Conservation (phyloP, 2,797 vertebrate species). For the Pterois miles region DNA sequence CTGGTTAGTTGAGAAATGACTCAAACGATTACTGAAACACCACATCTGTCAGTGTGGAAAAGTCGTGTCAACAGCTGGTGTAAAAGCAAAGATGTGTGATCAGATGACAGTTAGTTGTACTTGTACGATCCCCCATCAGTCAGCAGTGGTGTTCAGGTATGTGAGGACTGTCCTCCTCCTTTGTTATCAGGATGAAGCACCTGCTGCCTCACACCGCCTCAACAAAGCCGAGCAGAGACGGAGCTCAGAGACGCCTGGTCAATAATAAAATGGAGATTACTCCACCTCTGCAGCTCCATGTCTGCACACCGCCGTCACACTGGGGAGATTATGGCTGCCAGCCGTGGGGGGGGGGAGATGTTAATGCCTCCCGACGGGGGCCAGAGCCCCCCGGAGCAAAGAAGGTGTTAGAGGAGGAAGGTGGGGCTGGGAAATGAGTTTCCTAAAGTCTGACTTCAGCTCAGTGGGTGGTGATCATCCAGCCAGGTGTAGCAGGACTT, state of each 20-base stretch:
- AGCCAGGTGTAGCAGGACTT: neutral
- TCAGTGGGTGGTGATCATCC: neutral
- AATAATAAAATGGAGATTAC: neutral
- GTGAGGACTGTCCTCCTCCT: neutral
- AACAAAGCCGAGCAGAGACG: neutral
- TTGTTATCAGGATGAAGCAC: neutral
- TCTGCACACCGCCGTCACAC: neutral
- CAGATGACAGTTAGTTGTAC: neutral
- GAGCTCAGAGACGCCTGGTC: neutral
- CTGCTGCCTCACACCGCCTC: neutral
- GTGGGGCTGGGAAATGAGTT: neutral
- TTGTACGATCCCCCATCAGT: neutral
- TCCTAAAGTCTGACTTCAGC: neutral
- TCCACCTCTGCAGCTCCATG: neutral
- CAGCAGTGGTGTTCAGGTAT: neutral
- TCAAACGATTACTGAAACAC: too few species aligned
- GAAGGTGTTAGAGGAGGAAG: neutral
- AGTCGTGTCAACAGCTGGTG: neutral
- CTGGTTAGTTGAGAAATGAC: too few species aligned
- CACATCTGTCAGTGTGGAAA: neutral
- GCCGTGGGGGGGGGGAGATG: neutral
- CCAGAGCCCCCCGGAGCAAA: neutral
- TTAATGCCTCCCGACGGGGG: neutral
- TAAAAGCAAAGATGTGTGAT: neutral
- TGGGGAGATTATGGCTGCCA: neutral